These are phyloP conservation scores for Alviniconcha marisindica DNA, from an alignment of 1,140 invertebrate species.

Conservation along the genomic window DNA sequence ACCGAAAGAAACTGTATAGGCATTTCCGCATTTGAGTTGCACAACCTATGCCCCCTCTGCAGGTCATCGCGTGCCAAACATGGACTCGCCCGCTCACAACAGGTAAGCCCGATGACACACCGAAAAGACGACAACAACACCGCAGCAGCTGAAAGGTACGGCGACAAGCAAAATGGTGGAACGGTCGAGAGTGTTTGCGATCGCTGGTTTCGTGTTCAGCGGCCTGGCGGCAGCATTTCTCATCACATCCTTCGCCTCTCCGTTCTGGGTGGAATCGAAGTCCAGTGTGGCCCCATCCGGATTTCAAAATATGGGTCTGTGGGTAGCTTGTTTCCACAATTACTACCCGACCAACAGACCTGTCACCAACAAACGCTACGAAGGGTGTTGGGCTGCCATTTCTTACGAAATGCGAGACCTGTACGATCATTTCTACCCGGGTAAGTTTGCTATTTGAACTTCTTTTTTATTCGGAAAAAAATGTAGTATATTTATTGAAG, in stretches of 20 bases:
- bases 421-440: constrained; percentile 19
- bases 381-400: constrained; percentile 81
- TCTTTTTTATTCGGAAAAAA: no score
- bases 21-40: background rate
- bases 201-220: constrained; percentile 26
- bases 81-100: constrained; percentile 17
- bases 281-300: constrained; percentile 22
- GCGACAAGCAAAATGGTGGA: constrained; percentile 7
- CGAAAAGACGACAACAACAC: background rate
- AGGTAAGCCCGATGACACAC: background rate
- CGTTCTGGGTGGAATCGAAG: constrained; percentile 40
- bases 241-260: constrained; percentile 31
- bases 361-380: constrained; percentile 91
- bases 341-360: constrained; percentile 79
- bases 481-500: no score
- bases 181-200: constrained; percentile 9
- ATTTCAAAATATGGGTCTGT: constrained; percentile 95
- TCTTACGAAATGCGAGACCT: constrained; percentile 27
- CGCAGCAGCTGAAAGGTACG: background rate
- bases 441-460: constrained; percentile 27
- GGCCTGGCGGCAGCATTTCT: background rate
- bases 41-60: background rate
- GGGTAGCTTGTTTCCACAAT: constrained; percentile 95
- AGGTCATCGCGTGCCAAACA: background rate
- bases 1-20: background rate